These are phyloP conservation scores for Heliconius erato DNA, from an alignment of 2,888 invertebrate genomes.

Conservation along the genomic window DNA sequence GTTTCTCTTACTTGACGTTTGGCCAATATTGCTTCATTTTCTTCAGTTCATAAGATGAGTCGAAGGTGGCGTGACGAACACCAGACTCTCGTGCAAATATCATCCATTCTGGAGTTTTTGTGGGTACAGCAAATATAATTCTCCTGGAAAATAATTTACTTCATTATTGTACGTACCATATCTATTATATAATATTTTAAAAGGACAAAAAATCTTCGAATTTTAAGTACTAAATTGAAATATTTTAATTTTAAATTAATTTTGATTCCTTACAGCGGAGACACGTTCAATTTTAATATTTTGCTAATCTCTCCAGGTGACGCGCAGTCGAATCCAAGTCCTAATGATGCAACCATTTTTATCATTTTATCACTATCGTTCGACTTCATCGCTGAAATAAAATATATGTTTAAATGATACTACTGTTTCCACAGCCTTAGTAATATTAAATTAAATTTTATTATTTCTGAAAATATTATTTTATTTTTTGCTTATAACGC, in stretches of 20 bases:
- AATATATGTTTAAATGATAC: neutral
- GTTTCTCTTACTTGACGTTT: slow-evolving; percentile 56
- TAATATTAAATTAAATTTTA: neutral
- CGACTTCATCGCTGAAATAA: slow-evolving; percentile 63
- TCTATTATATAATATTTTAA: too few relatives aligned
- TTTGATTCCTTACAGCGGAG: neutral
- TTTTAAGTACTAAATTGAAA: too few relatives aligned
- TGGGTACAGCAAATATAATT: slow-evolving; percentile 61
- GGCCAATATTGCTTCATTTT: slow-evolving; percentile 61
- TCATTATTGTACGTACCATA: too few relatives aligned
- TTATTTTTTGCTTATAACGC: too few relatives aligned
- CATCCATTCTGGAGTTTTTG: slow-evolving; percentile 62
- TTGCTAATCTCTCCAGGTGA: slow-evolving; percentile 63
- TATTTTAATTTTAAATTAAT: too few relatives aligned
- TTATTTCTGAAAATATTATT: neutral
- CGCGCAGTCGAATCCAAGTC: slow-evolving; percentile 63
- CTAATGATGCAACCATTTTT: slow-evolving; percentile 58
- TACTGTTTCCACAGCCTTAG: neutral
- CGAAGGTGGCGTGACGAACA: slow-evolving; percentile 50
- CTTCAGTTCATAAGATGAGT: slow-evolving; percentile 57
- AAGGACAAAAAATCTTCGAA: too few relatives aligned
- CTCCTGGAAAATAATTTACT: slow-evolving; percentile 51
- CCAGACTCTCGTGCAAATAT: slow-evolving; percentile 54
- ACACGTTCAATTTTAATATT: slow-evolving; percentile 55
- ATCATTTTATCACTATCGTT: slow-evolving; percentile 60